phyloP scores from a whole-genome alignment of 2,113 vertebrate genomes.

The Oryzias celebensis region DNA sequence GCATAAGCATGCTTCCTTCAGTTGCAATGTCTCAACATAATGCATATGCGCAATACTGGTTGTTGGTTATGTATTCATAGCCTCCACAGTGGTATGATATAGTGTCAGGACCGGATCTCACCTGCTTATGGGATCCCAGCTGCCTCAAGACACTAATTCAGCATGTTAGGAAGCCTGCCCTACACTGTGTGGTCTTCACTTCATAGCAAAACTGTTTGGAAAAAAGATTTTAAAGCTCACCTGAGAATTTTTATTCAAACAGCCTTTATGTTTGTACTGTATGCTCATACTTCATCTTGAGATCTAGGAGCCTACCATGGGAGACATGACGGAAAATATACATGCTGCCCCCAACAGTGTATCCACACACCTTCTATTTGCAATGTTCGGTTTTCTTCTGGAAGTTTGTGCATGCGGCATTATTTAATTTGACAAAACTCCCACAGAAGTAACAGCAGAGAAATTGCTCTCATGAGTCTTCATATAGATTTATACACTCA shows the following conservation, averaged over 20 bases:
- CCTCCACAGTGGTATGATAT: not conserved
- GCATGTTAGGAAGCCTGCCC: not conserved
- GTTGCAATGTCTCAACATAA: too few relatives aligned
- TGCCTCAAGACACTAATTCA: not conserved
- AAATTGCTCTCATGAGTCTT: too few relatives aligned
- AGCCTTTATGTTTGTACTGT: slow-evolving; percentile 7
- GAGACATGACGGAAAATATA: slow-evolving; percentile 4
- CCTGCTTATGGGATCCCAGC: not conserved
- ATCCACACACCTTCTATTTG: slow-evolving; percentile 13
- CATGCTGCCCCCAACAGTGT: slow-evolving; percentile 8
- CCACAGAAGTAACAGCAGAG: slow-evolving; percentile 3
- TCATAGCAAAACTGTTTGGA: slow-evolving; percentile 5
- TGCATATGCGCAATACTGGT: not conserved
- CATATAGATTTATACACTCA: slow-evolving; percentile 33
- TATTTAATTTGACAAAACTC: slow-evolving; percentile 30
- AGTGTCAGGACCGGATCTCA: not conserved
- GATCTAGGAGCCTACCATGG: slow-evolving; percentile 8
- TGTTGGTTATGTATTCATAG: not conserved
- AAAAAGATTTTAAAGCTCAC: not conserved
- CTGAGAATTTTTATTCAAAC: slow-evolving; percentile 9
- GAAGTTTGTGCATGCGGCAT: slow-evolving; percentile 20
- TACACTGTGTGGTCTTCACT: not conserved
- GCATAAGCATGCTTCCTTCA: not conserved
- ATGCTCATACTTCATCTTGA: slow-evolving; percentile 6
- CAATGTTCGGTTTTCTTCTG: slow-evolving; percentile 29